Percentiles rank a stretch among this genome's conserved stretches.
phyloP scores from a whole-genome alignment of 2,113 vertebrate species.

The Platysternon megacephalum region DNA sequence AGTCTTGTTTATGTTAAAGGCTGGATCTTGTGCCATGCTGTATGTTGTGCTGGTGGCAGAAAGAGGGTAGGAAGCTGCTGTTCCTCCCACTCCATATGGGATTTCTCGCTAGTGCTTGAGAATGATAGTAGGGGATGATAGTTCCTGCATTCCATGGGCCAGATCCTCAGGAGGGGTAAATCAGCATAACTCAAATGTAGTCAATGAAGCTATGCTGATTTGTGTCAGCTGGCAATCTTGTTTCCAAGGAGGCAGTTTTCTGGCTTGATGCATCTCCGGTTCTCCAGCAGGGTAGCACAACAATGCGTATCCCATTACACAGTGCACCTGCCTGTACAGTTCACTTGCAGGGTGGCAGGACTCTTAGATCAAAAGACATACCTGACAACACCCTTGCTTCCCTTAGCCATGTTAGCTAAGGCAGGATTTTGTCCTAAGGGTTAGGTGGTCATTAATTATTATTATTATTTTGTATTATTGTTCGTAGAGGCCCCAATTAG shows the following conservation, averaged over 20 bases:
- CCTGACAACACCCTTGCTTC: neutral
- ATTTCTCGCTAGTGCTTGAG: neutral
- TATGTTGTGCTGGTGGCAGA: neutral
- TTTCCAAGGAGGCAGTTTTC: neutral
- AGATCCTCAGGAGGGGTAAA: fast-evolving
- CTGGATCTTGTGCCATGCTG: neutral
- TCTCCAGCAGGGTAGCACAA: neutral
- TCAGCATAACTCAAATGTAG: neutral
- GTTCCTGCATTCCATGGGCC: neutral
- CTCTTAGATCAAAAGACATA: neutral
- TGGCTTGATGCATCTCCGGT: neutral
- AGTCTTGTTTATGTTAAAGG: neutral
- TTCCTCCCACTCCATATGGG: neutral
- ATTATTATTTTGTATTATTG: neutral
- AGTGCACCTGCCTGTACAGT: neutral
- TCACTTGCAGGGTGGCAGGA: neutral
- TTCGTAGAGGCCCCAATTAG: neutral
- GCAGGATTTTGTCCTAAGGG: neutral
- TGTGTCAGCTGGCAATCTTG: neutral
- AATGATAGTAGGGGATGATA: neutral
- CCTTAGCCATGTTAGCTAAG: neutral
- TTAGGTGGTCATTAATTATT: neutral
- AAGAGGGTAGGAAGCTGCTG: neutral
- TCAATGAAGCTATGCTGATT: neutral
- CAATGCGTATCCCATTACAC: neutral